Evolutionary conservation across 1,140 invertebrate species (phyloP), one percentile per base, ranked within the genome.

Genomic region (Neoseiulus cucumeris): DNA sequence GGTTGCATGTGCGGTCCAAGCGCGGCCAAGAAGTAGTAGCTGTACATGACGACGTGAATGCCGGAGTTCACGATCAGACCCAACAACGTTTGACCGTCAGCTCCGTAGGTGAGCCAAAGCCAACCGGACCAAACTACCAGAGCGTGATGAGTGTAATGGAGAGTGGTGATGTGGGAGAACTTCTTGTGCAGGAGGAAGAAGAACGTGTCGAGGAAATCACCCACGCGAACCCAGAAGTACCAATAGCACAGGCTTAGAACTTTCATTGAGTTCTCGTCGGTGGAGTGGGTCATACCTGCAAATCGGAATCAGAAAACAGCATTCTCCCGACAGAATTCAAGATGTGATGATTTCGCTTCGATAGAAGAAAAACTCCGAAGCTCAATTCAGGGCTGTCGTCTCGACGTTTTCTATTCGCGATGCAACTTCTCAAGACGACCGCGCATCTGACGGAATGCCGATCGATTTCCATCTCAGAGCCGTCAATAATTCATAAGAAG

Each of bases 81-180:
- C 1, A 59, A 20, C 51, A 59, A 33, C 14, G 51, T 59, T 9
- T 59, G 51, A 2, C 51, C 51, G 33, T 59, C 51, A 12, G 51
- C 51, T 5, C 51, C 51, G 51, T 59, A 59, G 25, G 22, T 20
- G 25, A 59, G 14, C 51, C 51, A 59, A 17, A 59, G 14, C 91
- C 91, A 96, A 2, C 92, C 88, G 7, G 85, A 87, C 76, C 92
- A 85, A 12, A 91, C 91, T 91, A 96, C 94, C 71, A 89, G 84
- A 64, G 89, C 89, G 74, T 96, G 91, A 75, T 95, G 91, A 71
- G 94, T 91, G 65, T 94, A 90, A 77, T 95, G 91, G 18, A 95
- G 80, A 29, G 86, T 89, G 12, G 89, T 89, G 65, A 93, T 87
- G 73, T 95, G 91, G 74, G 87, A 83, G 74, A 85, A 87, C 80